Evolutionary conservation across 2,113 vertebrate genomes (phyloP).

Genomic region (Psittacula cyanocephala): DNA sequence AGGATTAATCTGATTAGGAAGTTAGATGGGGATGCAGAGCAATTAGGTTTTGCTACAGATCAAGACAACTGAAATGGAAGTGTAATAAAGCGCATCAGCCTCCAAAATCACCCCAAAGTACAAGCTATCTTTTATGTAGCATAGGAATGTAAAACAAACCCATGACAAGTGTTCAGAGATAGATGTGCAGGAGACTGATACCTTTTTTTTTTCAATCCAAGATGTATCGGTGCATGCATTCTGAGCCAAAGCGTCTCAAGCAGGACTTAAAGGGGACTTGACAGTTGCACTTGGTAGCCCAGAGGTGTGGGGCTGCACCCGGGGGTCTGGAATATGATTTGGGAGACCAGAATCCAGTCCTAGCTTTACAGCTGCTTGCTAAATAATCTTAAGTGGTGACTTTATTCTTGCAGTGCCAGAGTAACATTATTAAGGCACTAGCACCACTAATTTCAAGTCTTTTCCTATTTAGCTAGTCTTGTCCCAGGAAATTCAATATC

Average conservation of each 20-base stretch:
- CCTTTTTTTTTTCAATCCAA: neutral
- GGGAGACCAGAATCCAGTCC: neutral
- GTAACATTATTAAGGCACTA: neutral
- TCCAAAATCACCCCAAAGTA: neutral
- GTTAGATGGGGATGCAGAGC: neutral
- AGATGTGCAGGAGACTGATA: neutral
- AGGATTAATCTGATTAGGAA: conserved; percentile 32
- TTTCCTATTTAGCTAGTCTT: neutral
- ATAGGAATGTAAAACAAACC: neutral
- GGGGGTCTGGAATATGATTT: neutral
- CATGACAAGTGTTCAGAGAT: neutral
- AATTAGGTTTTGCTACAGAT: conserved; percentile 2
- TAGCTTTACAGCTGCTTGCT: neutral
- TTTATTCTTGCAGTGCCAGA: neutral
- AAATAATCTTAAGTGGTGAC: neutral
- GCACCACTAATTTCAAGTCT: neutral
- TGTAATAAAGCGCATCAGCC: neutral
- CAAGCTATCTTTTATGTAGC: neutral
- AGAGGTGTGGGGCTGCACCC: neutral
- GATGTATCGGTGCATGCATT: neutral
- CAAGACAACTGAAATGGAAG: neutral
- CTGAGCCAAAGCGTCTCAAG: neutral
- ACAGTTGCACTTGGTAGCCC: neutral
- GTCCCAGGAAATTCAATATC: neutral
- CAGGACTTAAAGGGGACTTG: neutral